Evolutionary conservation across 2,888 invertebrate species (phyloP), one percentile per base, ranked within the genome.

Genomic region (Cenopis cana): DNA sequence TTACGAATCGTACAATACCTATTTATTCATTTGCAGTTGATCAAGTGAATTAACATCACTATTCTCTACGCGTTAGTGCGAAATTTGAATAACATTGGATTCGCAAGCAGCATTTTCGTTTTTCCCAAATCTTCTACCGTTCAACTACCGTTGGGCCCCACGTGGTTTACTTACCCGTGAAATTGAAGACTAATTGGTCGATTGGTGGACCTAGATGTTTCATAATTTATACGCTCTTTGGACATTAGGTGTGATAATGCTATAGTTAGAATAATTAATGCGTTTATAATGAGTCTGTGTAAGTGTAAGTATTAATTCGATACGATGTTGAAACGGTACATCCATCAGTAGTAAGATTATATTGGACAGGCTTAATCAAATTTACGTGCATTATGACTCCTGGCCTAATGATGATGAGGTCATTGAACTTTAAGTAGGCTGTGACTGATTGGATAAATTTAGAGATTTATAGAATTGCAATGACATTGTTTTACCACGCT

Each of bases 61-160:
- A 36, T 29, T 29, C 50, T n/a, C 6, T 49, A 18, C 6, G 66
- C 14, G 3, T 49, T 71, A 71, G 56, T 12, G 12, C 29, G 20
- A 61, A 24, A 54, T 49, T 67, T 24, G 49, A 46, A 38, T 67
- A 29, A 17, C 38, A 18, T 38, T 56, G n/a, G 29, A 29, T 71
- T 67, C 38, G 20, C 6, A 18, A 38, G 20, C 18, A 20, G 33
- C 46, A 60, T 24, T 49, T 50, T 49, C 55, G 41, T 9, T 46
- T 46, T n/a, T 56, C 36, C 17, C n/a, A 66, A 54, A n/a, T n/a
- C n/a, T n/a, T n/a, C n/a, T n/a, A n/a, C n/a, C n/a, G 18, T 59
- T 55, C 14, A 66, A 61, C 70, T 71, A 71, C 70, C 55, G 70
- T 71, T 59, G 59, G 66, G 18, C 65, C 70, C 70, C 70, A 71